Percentiles rank a stretch among this genome's conserved stretches.
phyloP scores from a whole-genome alignment of 23 tunicate species.

The Ciona savignyi region DNA sequence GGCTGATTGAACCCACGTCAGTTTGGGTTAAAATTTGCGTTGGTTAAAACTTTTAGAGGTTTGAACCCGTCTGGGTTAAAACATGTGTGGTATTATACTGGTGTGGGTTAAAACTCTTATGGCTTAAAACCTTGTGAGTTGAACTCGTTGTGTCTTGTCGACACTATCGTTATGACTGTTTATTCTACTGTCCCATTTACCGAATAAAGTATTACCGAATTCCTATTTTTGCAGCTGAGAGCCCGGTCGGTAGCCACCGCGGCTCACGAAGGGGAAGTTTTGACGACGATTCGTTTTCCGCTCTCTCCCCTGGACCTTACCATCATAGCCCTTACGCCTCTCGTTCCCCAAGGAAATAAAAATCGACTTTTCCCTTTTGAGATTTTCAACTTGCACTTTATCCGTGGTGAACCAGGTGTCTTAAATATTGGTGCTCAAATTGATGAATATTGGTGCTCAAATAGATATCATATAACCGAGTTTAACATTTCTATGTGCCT shows the following conservation, averaged over 20 bases:
- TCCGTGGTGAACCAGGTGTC: neutral
- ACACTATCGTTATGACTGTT: too few relatives aligned
- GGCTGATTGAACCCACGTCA: too few relatives aligned
- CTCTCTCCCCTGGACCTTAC: neutral
- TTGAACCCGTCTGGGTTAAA: too few relatives aligned
- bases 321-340: neutral
- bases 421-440: too few relatives aligned
- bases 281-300: constrained; percentile 18
- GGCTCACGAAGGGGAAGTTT: constrained; percentile 79
- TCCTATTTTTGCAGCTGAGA: constrained; percentile 70
- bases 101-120: too few relatives aligned
- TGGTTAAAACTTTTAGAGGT: too few relatives aligned
- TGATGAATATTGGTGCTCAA: neutral
- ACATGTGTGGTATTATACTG: too few relatives aligned
- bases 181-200: too few relatives aligned
- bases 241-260: constrained; percentile 40
- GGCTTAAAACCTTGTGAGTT: too few relatives aligned
- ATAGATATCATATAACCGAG: neutral
- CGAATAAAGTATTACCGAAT: too few relatives aligned
- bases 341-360: neutral
- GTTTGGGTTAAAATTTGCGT: too few relatives aligned
- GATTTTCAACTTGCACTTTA: neutral
- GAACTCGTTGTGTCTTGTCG: too few relatives aligned
- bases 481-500: neutral
- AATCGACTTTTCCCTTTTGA: neutral